Evolutionary conservation across 2,113 vertebrate genomes (phyloP), one percentile per base, ranked within the genome.

Genomic region (Megaleporinus macrocephalus): DNA sequence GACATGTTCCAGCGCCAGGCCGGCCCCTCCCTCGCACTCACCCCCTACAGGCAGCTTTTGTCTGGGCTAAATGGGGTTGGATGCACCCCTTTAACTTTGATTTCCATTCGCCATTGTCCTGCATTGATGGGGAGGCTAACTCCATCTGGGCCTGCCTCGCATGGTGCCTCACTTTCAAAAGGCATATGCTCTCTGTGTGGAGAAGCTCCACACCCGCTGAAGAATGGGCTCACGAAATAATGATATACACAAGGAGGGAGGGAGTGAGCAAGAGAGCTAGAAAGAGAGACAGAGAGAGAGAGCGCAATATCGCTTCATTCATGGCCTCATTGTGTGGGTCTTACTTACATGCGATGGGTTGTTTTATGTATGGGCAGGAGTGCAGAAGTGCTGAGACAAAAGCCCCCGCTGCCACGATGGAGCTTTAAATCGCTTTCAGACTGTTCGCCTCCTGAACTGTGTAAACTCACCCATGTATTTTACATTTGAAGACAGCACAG

Each of bases 41-140:
- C 96, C 96, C 96, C 97, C 95, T 95, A 96, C 95, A 97, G 96
- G 93, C 94, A 91, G 90, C 93, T 93, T 95, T 96, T 97, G 95
- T 96, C 92, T 92, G 85, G 85, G 89, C 94, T 95, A 92, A 94
- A 93, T 89, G 88, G 90, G 91, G 87, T 90, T 94, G 91, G 91
- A 93, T 92, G 85, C 90, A 94, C 90, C 92, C 93, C 86, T 94
- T 93, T 93, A 95, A 93, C 91, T 95, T 93, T 91, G 88, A 93
- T 94, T 95, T 94, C 90, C 86, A 93, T 93, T 88, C 88, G 74
- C 91, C 82, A 94, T 95, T 95, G 94, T 95, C 89, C 76, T 63
- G 85, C 74, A 93, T 95, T 92, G 92, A 92, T 89, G 27, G 83
- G 92, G 91, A 93, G 92, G 92, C 93, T 92, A 92, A 94, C 93